Evolutionary conservation across 2,888 invertebrate genomes (phyloP).

Genomic region (Vannuccia rotundouncinata): DNA sequence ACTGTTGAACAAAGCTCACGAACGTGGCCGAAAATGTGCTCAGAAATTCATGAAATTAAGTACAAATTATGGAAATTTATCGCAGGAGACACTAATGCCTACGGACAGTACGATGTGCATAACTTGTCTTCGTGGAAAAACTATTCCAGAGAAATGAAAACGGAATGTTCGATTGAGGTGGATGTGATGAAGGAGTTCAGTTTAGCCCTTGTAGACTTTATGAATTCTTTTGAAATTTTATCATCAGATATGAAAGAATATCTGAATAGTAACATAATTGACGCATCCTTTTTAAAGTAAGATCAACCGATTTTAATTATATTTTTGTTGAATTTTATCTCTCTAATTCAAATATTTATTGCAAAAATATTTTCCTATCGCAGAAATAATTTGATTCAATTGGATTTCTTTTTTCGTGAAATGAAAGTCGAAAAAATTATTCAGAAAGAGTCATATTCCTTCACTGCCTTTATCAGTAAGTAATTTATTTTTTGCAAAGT

Average conservation of each 20-base stretch:
- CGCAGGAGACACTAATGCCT: background rate
- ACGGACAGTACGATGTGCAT: background rate
- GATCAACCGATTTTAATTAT: background rate
- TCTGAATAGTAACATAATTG: background rate
- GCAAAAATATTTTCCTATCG: background rate
- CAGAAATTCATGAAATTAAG: background rate
- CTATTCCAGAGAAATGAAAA: background rate
- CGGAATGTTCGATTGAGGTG: background rate
- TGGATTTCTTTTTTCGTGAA: background rate
- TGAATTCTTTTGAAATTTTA: background rate
- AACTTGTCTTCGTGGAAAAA: background rate
- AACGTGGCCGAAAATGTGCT: background rate
- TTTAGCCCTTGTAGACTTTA: background rate
- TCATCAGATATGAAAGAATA: background rate
- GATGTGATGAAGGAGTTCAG: background rate
- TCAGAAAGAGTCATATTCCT: background rate
- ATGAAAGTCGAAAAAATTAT: background rate
- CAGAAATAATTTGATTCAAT: background rate
- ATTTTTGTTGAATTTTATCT: background rate
- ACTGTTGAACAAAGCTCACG: background rate
- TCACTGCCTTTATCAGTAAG: too few relatives aligned
- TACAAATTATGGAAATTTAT: background rate
- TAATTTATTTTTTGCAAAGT: too few relatives aligned
- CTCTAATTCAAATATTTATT: background rate
- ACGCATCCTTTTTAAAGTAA: background rate